phyloP scores from a whole-genome alignment of 2,113 vertebrate genomes.

The Notarius lentiginosus region DNA sequence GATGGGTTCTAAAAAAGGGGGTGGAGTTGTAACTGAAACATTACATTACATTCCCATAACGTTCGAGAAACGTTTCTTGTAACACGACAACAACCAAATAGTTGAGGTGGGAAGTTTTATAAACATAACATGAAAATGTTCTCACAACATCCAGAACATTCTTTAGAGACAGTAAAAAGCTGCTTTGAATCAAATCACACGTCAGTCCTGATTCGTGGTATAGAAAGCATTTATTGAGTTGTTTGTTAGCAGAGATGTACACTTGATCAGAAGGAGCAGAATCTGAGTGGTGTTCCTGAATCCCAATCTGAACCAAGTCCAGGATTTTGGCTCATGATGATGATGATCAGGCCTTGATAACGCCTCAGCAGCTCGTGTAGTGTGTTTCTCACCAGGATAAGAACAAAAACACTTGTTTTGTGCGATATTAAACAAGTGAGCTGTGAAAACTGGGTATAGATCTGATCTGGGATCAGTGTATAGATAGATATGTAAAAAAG shows the following conservation, averaged over 20 bases:
- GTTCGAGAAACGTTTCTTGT: background rate
- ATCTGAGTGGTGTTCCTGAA: background rate
- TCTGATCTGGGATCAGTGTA: constrained; percentile 10
- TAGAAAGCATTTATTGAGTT: background rate
- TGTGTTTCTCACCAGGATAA: background rate
- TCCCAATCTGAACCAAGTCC: background rate
- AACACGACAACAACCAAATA: background rate
- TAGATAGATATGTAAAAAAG: background rate
- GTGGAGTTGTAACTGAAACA: background rate
- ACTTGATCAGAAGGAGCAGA: background rate
- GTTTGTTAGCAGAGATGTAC: background rate
- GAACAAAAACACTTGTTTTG: background rate
- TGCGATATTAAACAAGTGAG: background rate
- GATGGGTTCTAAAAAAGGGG: background rate
- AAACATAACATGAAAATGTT: background rate
- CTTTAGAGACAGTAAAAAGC: background rate
- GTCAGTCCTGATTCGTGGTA: background rate
- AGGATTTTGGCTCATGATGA: background rate
- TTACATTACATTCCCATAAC: background rate
- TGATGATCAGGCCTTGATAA: background rate
- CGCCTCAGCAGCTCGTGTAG: background rate
- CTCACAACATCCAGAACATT: background rate
- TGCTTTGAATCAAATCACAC: background rate
- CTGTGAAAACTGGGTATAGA: background rate
- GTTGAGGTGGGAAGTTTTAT: background rate